phyloP scores from a whole-genome alignment of 2,888 invertebrate species.

The Plebejus melissa region DNA sequence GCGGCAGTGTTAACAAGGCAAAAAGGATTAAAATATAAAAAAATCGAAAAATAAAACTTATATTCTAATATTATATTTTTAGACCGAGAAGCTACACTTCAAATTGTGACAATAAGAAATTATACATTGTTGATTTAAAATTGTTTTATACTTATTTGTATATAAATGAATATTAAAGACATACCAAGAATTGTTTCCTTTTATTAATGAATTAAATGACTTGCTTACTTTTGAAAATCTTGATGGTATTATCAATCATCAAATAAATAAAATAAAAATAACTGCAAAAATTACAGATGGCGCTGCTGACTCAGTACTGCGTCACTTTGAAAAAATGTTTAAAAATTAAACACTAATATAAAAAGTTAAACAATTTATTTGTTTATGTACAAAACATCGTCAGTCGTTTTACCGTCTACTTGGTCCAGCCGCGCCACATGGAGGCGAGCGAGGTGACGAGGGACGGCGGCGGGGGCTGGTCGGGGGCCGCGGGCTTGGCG shows the following conservation, averaged over 20 bases:
- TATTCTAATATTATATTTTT: background rate
- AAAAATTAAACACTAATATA: background rate
- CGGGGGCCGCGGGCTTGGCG: slow-evolving; percentile 51
- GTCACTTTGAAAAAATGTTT: background rate
- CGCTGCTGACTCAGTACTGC: background rate
- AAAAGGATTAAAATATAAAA: background rate
- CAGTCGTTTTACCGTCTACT: slow-evolving; percentile 50
- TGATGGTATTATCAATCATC: too few relatives aligned
- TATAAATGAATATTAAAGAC: background rate
- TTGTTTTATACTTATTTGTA: background rate
- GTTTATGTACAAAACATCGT: slow-evolving; percentile 8
- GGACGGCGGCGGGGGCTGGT: slow-evolving; percentile 83
- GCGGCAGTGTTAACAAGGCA: background rate
- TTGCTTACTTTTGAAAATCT: too few relatives aligned
- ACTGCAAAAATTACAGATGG: background rate
- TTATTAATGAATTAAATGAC: background rate
- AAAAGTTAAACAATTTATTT: slow-evolving; percentile 1
- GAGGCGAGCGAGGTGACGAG: slow-evolving; percentile 91
- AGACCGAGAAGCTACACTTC: background rate
- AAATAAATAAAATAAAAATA: too few relatives aligned
- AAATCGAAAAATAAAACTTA: background rate
- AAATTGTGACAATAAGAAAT: background rate
- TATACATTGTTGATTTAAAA: background rate
- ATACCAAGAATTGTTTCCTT: background rate
- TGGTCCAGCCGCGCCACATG: slow-evolving; percentile 87